These are phyloP conservation scores for Eutolmus rufibarbis DNA, from an alignment of 2,888 invertebrate genomes.

Conservation along the genomic window DNA sequence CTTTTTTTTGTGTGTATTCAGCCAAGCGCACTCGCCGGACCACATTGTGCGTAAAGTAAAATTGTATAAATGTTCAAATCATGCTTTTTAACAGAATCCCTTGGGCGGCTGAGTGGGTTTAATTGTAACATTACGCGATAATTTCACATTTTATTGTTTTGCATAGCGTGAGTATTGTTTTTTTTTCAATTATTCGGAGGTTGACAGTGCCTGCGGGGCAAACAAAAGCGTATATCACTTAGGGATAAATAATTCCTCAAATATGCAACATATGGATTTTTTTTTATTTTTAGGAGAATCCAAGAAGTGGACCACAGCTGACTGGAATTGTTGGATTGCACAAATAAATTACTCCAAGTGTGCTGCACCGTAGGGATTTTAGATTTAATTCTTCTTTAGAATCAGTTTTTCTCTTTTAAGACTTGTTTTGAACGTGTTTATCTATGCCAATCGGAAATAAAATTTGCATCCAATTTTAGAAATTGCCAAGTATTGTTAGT, in stretches of 20 bases:
- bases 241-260: neutral
- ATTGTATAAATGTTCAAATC: neutral
- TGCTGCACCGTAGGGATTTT: neutral
- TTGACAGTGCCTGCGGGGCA: neutral
- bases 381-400: neutral
- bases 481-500: neutral
- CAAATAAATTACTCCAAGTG: neutral
- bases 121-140: neutral
- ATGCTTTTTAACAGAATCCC: neutral
- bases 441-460: neutral
- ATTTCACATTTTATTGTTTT: neutral
- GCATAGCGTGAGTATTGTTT: neutral
- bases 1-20: neutral
- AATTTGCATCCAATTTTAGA: neutral
- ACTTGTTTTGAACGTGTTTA: neutral
- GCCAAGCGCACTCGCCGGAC: neutral
- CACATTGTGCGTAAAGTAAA: neutral
- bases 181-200: conserved; percentile 21
- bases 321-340: neutral
- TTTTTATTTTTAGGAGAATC: neutral
- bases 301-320: conserved; percentile 4
- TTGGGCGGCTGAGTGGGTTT: neutral
- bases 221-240: neutral
- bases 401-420: neutral
- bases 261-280: neutral